Evolutionary conservation across 1,140 invertebrate species (phyloP).

Genomic region (Nebria ingens): DNA sequence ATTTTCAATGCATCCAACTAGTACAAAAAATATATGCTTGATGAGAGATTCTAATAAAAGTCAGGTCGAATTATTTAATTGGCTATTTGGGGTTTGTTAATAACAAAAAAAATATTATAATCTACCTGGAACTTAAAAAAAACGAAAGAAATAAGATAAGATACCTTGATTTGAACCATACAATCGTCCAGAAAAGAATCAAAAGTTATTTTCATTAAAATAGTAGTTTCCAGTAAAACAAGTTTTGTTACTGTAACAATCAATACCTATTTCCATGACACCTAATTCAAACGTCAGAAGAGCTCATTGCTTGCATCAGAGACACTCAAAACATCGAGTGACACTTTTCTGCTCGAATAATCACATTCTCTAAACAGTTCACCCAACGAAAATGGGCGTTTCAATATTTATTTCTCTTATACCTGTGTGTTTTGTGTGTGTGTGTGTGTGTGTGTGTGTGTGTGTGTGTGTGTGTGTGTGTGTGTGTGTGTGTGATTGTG

Average conservation of each 20-base stretch:
- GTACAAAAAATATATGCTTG: too few relatives aligned
- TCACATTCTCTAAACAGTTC: background rate
- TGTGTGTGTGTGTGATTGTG: background rate
- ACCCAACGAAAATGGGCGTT: background rate
- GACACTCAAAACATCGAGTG: background rate
- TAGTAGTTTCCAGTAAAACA: constrained; percentile 1
- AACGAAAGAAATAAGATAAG: background rate
- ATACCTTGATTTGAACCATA: background rate
- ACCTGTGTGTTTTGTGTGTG: too few relatives aligned
- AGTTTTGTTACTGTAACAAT: background rate
- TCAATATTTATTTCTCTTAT: background rate
- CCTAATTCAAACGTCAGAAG: constrained; percentile 9
- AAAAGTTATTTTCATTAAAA: constrained; percentile 1
- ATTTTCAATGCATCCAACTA: too few relatives aligned
- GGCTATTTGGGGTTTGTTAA: too few relatives aligned
- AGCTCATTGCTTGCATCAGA: constrained; percentile 5
- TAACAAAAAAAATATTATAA: too few relatives aligned
- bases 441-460: background rate
- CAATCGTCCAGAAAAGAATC: background rate
- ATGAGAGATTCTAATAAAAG: too few relatives aligned
- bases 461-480: background rate
- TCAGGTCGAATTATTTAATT: too few relatives aligned
- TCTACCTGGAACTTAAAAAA: too few relatives aligned
- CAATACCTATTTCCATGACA: background rate
- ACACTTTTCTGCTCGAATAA: constrained; percentile 7